These are phyloP conservation scores for Crypturellus undulatus DNA, from an alignment of 2,113 vertebrate genomes.

Conservation along the genomic window DNA sequence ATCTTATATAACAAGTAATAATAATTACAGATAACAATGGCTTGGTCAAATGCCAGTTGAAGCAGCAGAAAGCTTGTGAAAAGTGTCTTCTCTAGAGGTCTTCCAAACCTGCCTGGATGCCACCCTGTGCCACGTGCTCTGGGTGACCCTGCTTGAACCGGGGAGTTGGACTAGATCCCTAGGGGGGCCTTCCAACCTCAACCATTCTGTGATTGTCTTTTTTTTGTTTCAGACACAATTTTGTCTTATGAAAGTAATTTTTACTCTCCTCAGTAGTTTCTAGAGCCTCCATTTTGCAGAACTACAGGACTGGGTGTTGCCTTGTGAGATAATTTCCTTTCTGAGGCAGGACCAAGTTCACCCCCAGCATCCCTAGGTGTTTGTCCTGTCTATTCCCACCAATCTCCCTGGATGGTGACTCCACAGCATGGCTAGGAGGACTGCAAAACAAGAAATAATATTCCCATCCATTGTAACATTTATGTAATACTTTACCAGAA, in stretches of 20 bases:
- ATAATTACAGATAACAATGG: not conserved
- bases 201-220: no score
- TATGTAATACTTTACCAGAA: not conserved
- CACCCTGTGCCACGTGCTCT: no score
- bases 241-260: not conserved
- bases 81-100: not conserved
- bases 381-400: not conserved
- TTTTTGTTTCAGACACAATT: not conserved
- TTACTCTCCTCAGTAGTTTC: not conserved
- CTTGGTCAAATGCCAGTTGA: not conserved
- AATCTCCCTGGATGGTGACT: not conserved
- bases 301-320: not conserved
- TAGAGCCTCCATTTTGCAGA: not conserved
- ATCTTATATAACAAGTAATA: no score
- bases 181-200: no score
- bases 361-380: not conserved
- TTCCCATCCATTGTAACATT: rapidly evolving
- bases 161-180: no score
- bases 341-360: not conserved
- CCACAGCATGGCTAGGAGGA: not conserved
- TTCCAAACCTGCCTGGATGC: no score
- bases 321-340: not conserved
- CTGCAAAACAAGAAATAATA: not conserved
- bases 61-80: not conserved
- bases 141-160: no score